Percentiles rank a stretch among this genome's conserved stretches.
phyloP scores from a whole-genome alignment of 2,888 invertebrate species.

The Protodeltote pygarga region DNA sequence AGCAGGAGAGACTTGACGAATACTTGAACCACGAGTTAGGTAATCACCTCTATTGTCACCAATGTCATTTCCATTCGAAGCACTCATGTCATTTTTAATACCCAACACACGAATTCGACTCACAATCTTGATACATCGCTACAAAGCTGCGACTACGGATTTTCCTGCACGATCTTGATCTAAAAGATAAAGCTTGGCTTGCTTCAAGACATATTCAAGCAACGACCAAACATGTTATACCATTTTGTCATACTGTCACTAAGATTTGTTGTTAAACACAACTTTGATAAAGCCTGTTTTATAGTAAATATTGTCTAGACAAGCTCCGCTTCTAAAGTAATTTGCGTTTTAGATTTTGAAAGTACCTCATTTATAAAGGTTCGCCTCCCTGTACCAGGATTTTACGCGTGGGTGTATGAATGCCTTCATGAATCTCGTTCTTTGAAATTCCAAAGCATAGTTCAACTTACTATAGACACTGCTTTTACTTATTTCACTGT shows the following conservation, averaged over 20 bases:
- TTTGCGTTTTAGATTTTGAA: slow-evolving; percentile 42
- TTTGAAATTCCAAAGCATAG: slow-evolving; percentile 30
- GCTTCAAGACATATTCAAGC: slow-evolving; percentile 29
- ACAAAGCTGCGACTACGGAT: slow-evolving; percentile 54
- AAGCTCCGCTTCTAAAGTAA: slow-evolving; percentile 26
- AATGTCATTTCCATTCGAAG: slow-evolving; percentile 14
- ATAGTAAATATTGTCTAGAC: slow-evolving; percentile 48
- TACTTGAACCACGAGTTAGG: too few relatives aligned
- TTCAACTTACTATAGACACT: slow-evolving; percentile 13
- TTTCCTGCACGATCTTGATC: slow-evolving; percentile 73
- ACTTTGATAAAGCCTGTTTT: slow-evolving; percentile 33
- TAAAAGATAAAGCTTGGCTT: slow-evolving; percentile 58
- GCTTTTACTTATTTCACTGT: slow-evolving; percentile 11
- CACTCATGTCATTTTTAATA: slow-evolving; percentile 60
- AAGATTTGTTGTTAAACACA: slow-evolving; percentile 16
- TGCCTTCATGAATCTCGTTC: slow-evolving; percentile 26
- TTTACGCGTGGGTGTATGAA: slow-evolving; percentile 23
- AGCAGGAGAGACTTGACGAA: too few relatives aligned
- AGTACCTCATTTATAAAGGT: slow-evolving; percentile 39
- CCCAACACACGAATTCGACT: slow-evolving; percentile 68
- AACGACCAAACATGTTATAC: slow-evolving; percentile 24
- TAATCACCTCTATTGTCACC: too few relatives aligned
- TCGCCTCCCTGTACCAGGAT: slow-evolving; percentile 27
- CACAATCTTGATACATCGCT: slow-evolving; percentile 65
- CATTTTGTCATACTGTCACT: slow-evolving; percentile 35